Conservation (phyloP, 2,888 invertebrate species). For the Leptothorax acervorum region DNA sequence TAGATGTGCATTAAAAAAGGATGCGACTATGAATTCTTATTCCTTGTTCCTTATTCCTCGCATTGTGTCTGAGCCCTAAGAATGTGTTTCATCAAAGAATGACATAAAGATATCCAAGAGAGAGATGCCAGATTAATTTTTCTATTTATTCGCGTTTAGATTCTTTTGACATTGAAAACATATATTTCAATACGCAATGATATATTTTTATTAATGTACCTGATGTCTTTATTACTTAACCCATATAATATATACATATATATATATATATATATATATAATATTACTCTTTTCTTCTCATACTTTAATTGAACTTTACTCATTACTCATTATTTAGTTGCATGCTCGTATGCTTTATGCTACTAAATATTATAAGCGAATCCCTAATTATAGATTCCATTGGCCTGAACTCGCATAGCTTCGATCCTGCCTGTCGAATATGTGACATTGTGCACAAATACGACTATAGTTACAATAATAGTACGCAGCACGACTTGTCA, state of each 20-base stretch:
- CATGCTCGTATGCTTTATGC: constrained; percentile 61
- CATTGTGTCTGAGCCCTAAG: neutral
- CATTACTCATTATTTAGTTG: constrained; percentile 34
- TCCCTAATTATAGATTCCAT: constrained; percentile 36
- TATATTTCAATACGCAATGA: neutral
- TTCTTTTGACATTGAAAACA: neutral
- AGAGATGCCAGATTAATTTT: neutral
- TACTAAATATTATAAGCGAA: constrained; percentile 44
- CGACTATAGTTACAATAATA: constrained; percentile 13
- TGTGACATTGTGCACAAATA: constrained; percentile 13
- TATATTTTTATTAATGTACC: neutral
- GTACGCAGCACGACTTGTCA: neutral
- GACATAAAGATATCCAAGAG: neutral
- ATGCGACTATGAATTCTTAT: too few species aligned
- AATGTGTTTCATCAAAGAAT: neutral
- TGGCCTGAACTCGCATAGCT: constrained; percentile 10
- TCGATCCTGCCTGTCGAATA: constrained; percentile 18
- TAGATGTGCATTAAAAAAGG: too few species aligned
- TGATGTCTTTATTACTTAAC: neutral
- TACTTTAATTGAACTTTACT: constrained; percentile 27
- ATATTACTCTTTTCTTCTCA: neutral
- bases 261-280: neutral
- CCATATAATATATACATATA: too few species aligned
- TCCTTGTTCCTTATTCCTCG: too few species aligned
- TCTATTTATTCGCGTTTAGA: neutral